Base-by-base conservation (phyloP, 1,140 invertebrate species). In the Drosophila biarmipes region DNA sequence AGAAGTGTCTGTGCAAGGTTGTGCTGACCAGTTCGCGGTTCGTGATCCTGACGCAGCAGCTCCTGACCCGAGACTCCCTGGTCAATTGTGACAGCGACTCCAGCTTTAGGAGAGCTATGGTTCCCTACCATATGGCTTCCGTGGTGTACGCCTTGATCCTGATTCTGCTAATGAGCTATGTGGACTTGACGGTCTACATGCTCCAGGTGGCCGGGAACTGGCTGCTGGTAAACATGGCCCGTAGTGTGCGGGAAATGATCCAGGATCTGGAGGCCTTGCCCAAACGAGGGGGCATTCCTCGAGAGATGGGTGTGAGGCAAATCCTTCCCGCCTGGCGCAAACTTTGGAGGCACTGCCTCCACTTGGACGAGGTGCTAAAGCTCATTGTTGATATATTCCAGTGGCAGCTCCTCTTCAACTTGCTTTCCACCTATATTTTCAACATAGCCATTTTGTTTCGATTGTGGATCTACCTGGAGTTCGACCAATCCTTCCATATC, bases 381-480 rank as follows among this genome's bases (percentile, higher is more conserved):
- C 53, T 84, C 27, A 21, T 76, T 2, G 15, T 79, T 11, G 8
- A 66, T 0, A 24, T 84, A 8, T 79, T 64, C 3, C 58, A 80
- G 6, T 73, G 63, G 66, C 84, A 79, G 35, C 7, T 87, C 10
- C 63, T 87, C 0, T 43, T 73, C 0, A 75, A 82, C 35, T 8
- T 87, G n/a, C 59, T 73, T 0, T 57, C 59, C 21, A 79, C 43
- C 6, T 87, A 89, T 38, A 40, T 87, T 7, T 62, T 58, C 19
- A 55, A 58, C 4, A 73, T 79, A n/a, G 46, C 79, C 4, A 35
- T 45, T 2, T 10, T 77, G 11, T 87, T 89, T 27, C 68, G 77
- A 12, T 1, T 87, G n/a, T 37, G 80, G 14, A 24, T 84, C 12
- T 68, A 66, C 17, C 15, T 42, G 7, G 59, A 62, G 0, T 49